Evolutionary conservation across 2,113 vertebrate genomes (phyloP).

Genomic region (Mesembrinibis cayennensis): DNA sequence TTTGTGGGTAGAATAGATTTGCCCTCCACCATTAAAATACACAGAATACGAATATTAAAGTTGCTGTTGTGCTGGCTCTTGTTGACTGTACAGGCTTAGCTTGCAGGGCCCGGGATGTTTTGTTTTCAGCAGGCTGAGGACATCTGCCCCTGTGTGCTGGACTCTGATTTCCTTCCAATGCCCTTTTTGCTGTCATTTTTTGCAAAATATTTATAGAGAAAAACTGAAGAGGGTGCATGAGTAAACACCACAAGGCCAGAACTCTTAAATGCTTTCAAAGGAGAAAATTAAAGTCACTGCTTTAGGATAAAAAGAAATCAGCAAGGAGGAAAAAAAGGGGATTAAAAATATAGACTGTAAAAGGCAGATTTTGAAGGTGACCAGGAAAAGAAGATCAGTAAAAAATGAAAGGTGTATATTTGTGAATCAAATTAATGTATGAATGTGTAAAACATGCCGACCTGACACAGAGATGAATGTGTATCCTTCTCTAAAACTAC

Average conservation of each 20-base stretch:
- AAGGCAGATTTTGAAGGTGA: not conserved
- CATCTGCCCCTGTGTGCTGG: not conserved
- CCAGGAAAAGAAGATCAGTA: not conserved
- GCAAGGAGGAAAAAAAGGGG: not conserved
- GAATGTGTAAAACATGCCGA: not conserved
- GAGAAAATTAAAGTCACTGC: not conserved
- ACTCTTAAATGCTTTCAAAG: not conserved
- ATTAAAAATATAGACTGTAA: not conserved
- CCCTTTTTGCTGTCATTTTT: not conserved
- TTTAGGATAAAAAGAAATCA: slow-evolving; percentile 5
- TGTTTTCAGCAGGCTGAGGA: not conserved
- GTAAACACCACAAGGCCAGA: not conserved
- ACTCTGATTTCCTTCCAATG: not conserved
- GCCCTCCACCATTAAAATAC: not conserved
- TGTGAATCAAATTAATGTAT: slow-evolving; percentile 35
- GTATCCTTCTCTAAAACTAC: slow-evolving; percentile 17
- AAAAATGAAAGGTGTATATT: not conserved
- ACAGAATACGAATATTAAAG: not conserved
- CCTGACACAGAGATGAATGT: slow-evolving; percentile 6
- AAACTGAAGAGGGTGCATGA: not conserved
- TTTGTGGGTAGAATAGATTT: not conserved
- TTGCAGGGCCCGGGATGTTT: not conserved
- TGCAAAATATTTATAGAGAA: slow-evolving; percentile 29
- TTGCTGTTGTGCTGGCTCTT: not conserved
- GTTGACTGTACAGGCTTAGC: not conserved